Percentiles rank a stretch among this genome's conserved stretches.
These are phyloP conservation scores for Isurus oxyrinchus DNA, from an alignment of 2,113 vertebrate genomes.

Conservation along the genomic window DNA sequence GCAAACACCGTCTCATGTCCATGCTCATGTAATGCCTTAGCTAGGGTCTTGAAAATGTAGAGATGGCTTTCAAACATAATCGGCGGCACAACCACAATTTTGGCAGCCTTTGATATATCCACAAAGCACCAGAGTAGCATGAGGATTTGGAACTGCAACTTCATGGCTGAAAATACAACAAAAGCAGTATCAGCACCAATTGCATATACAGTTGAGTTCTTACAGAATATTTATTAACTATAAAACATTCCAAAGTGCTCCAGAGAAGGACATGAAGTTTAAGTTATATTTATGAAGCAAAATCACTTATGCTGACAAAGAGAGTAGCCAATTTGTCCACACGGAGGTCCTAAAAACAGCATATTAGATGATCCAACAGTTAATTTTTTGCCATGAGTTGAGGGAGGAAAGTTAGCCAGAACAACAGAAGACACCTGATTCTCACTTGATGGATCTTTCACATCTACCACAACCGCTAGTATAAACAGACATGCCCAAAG, in stretches of 20 bases:
- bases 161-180: constrained; percentile 71
- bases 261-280: neutral
- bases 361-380: neutral
- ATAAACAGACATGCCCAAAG: neutral
- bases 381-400: neutral
- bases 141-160: constrained; percentile 63
- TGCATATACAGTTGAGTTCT: neutral
- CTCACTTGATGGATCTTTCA: neutral
- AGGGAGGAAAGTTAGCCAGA: neutral
- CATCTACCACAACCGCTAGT: neutral
- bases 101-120: constrained; percentile 70
- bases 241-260: neutral
- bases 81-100: constrained; percentile 92
- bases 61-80: constrained; percentile 99
- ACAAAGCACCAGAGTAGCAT: constrained; percentile 62
- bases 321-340: neutral
- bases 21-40: constrained; percentile 77
- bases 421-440: neutral
- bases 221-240: neutral
- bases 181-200: constrained; percentile 45
- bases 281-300: neutral
- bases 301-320: neutral
- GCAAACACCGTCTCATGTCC: constrained; percentile 88
- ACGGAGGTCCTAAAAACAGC: neutral
- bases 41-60: constrained; percentile 97